Evolutionary conservation across 2,888 invertebrate genomes (phyloP).

Genomic region (Platerodrilus igneus): DNA sequence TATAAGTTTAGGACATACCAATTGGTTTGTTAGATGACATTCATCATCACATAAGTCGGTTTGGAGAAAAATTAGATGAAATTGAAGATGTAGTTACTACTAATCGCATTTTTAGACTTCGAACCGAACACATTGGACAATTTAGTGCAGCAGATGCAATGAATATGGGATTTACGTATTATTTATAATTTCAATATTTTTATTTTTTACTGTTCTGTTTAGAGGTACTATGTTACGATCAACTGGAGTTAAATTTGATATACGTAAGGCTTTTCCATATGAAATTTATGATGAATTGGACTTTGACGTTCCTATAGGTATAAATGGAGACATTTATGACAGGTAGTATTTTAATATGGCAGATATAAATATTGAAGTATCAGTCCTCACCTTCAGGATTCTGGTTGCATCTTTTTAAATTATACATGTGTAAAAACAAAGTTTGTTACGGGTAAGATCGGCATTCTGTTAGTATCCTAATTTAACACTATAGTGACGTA

Average conservation of each 20-base stretch:
- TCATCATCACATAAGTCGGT: conserved; percentile 61
- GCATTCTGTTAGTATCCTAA: no score
- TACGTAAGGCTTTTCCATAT: conserved; percentile 77
- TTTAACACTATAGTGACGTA: no score
- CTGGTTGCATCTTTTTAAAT: no score
- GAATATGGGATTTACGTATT: conserved; percentile 62
- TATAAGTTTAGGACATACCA: conserved; percentile 56
- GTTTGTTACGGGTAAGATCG: no score
- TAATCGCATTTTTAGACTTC: conserved; percentile 68
- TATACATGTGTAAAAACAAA: no score
- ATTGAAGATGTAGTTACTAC: conserved; percentile 72
- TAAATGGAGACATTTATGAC: conserved; percentile 81
- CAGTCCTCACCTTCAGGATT: no score
- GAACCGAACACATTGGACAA: conserved; percentile 70
- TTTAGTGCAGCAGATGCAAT: conserved; percentile 73
- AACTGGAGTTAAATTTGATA: conserved; percentile 83
- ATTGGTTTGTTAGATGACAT: conserved; percentile 77
- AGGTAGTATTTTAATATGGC: conserved; percentile 51
- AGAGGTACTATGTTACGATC: conserved; percentile 75
- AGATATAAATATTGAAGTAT: background rate
- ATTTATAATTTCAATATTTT: conserved; percentile 9
- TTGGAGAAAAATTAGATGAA: conserved; percentile 76
- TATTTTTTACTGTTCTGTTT: conserved; percentile 24
- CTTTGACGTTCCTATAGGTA: conserved; percentile 79
- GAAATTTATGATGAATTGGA: conserved; percentile 78